Conservation (phyloP, 2,888 invertebrate species). For the Ametastegia equiseti region DNA sequence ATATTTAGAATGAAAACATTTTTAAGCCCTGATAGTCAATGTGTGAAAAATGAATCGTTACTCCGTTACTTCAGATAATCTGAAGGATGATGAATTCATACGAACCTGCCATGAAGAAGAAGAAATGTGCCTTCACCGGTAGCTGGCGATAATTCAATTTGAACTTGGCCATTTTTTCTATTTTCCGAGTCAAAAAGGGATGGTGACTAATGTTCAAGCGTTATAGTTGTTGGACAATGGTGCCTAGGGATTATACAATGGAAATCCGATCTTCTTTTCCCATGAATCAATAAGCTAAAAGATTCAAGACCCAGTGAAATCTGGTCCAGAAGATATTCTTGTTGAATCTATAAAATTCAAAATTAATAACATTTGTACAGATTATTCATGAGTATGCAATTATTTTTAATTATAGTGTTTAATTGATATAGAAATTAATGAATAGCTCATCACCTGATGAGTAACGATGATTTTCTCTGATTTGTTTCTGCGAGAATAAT, state of each 20-base stretch:
- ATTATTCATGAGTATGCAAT: not conserved
- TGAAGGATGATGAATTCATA: slow-evolving; percentile 55
- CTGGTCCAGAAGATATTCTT: not conserved
- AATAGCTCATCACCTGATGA: too few relatives aligned
- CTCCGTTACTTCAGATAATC: too few relatives aligned
- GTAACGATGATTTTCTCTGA: too few relatives aligned
- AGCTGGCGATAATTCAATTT: slow-evolving; percentile 84
- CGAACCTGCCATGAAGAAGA: slow-evolving; percentile 93
- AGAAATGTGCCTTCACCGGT: slow-evolving; percentile 92
- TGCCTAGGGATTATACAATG: not conserved
- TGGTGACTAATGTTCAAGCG: not conserved
- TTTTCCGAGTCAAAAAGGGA: not conserved
- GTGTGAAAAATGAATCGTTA: not conserved
- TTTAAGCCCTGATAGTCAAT: not conserved
- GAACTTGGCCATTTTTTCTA: slow-evolving; percentile 65
- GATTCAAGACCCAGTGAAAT: not conserved
- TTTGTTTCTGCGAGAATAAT: not conserved
- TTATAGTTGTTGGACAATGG: not conserved
- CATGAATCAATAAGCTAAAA: not conserved
- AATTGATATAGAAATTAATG: too few relatives aligned
- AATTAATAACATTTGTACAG: not conserved
- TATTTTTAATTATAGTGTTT: too few relatives aligned
- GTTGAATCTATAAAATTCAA: not conserved
- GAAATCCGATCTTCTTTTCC: not conserved
- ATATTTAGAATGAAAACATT: slow-evolving; percentile 25